Evolutionary conservation across 1,140 invertebrate species (phyloP), one percentile per base, ranked within the genome.

Genomic region (Diabrotica virgifera): DNA sequence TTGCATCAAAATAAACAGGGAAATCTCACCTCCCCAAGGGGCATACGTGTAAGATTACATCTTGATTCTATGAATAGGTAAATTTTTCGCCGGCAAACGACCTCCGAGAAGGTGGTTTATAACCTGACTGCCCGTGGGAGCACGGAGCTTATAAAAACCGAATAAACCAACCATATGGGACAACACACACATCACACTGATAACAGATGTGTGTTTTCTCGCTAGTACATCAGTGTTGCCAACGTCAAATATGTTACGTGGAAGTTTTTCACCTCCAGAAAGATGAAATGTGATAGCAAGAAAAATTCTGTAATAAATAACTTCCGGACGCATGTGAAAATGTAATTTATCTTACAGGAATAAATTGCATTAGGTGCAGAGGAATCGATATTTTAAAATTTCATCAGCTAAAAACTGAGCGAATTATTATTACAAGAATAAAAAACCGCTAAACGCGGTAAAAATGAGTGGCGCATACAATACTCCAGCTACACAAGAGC

Each of bases 31-130:
- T 54, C 60, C 51, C 60, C 10, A 12, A 36, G 36, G 60, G 54
- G 12, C 13, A 54, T 52, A 62, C 60, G 60, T 62, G 60, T 54
- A 37, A 62, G 60, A 62, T 62, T 62, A 62, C 60, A 62, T 62
- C 60, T 62, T 68, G 65, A 70, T 70, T 74, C 73, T 68, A 74
- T 76, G 74, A 76, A 76, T 76, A 76, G 74, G 74, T 76, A 76
- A 76, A 75, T 75, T 70, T 59, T 51, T 46, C 40, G 8, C n/a
- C 40, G 40, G 40, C 40, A 46, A 46, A 46, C 40, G 38, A 60
- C 40, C 40, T 14, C 54, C 35, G 55, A 54, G 52, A 63, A 71
- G 69, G 71, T 72, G 13, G 53, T 62, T 62, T 59, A 62, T 63
- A 55, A 63, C 52, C 37, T 59, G 56, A 36, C 38, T 61, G 37